These are phyloP conservation scores for Cantharis lateralis DNA, from an alignment of 2,888 invertebrate genomes.

Conservation along the genomic window DNA sequence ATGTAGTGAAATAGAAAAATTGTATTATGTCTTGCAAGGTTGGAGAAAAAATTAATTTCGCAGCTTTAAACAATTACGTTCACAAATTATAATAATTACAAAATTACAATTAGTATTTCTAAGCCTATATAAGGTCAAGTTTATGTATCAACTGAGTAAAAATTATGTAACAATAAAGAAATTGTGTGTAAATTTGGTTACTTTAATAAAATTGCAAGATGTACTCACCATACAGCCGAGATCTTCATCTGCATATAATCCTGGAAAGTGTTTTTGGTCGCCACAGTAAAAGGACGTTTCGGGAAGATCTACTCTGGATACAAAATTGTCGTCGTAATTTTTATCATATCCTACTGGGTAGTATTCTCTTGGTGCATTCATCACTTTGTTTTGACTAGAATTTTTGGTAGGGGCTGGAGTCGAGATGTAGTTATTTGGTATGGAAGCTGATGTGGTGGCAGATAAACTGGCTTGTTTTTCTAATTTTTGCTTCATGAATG, in stretches of 20 bases:
- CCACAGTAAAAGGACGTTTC: slow-evolving; percentile 85
- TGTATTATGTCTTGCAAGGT: background rate
- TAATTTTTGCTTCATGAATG: slow-evolving; percentile 70
- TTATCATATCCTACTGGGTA: slow-evolving; percentile 88
- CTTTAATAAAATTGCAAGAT: background rate
- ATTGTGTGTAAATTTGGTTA: no score
- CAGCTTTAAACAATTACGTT: background rate
- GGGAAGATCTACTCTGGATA: slow-evolving; percentile 81
- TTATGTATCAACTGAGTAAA: background rate
- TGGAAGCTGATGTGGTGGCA: slow-evolving; percentile 51
- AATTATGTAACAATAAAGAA: no score
- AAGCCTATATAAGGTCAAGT: background rate
- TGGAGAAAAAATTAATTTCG: background rate
- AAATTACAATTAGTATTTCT: background rate
- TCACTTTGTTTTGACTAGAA: slow-evolving; percentile 64
- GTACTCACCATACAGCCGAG: slow-evolving; percentile 84
- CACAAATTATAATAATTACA: background rate
- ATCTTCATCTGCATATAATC: slow-evolving; percentile 85
- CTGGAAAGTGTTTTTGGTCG: slow-evolving; percentile 89
- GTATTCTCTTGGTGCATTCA: slow-evolving; percentile 89
- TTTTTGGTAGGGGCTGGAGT: slow-evolving; percentile 54
- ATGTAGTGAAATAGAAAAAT: background rate
- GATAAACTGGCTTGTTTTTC: slow-evolving; percentile 62
- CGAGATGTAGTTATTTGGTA: slow-evolving; percentile 47
- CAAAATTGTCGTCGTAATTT: slow-evolving; percentile 87